Percentiles rank a stretch among this genome's conserved stretches.
These are phyloP conservation scores for Shinisaurus crocodilurus DNA, from an alignment of 2,113 vertebrate species.

Conservation along the genomic window DNA sequence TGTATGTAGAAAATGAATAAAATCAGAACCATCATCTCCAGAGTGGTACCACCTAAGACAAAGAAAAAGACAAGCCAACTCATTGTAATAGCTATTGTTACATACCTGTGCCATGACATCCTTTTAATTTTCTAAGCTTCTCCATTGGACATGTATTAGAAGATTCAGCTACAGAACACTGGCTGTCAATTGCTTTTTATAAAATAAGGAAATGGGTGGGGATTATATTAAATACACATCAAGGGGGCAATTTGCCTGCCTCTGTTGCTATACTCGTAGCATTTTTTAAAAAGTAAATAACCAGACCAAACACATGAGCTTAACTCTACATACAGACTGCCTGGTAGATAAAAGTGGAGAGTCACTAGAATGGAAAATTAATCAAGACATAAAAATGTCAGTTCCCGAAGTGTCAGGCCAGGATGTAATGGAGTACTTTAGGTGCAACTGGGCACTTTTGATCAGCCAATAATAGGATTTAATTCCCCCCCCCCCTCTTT, in stretches of 20 bases:
- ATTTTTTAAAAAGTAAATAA: constrained; percentile 38
- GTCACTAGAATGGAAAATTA: neutral
- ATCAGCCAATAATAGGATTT: neutral
- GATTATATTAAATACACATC: constrained; percentile 41
- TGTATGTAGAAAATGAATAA: neutral
- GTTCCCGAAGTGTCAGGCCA: neutral
- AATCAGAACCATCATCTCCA: neutral
- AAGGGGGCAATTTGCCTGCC: constrained; percentile 71
- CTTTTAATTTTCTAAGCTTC: constrained; percentile 50
- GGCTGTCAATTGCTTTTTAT: constrained; percentile 72
- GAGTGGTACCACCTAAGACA: neutral
- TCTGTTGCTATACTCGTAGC: constrained; percentile 73
- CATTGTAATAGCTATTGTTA: neutral
- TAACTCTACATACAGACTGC: neutral
- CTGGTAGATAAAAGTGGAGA: constrained; percentile 15
- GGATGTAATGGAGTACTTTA: neutral
- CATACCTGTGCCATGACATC: constrained; percentile 61
- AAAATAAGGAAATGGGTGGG: constrained; percentile 65
- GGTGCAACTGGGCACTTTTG: neutral
- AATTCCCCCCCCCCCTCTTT: neutral
- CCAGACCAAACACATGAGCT: constrained; percentile 36
- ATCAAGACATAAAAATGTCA: neutral
- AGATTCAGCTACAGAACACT: neutral
- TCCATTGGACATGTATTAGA: constrained; percentile 67
- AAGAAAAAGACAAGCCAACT: neutral